These are phyloP conservation scores for Drosophila ogumai DNA, from an alignment of 1,140 invertebrate species.

Conservation along the genomic window DNA sequence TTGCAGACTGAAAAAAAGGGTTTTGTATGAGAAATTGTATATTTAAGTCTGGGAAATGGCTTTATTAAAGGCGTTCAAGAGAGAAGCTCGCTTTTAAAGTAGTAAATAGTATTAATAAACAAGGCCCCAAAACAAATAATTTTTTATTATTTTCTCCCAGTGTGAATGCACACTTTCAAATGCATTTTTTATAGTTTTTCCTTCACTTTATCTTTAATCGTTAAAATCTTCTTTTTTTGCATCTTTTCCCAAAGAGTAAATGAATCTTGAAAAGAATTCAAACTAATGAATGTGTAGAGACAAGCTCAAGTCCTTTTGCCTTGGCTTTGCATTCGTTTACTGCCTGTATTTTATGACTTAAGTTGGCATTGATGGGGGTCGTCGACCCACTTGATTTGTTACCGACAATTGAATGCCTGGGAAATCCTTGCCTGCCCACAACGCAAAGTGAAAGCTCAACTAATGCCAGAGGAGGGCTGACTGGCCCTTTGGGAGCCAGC, in stretches of 20 bases:
- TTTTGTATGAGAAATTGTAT: neutral
- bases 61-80: neutral
- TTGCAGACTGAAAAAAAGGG: neutral
- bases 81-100: neutral
- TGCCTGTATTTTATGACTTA: slow-evolving; percentile 58
- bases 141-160: neutral
- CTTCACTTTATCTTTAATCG: neutral
- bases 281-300: neutral
- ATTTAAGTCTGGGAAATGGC: neutral
- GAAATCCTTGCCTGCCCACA: slow-evolving; percentile 7
- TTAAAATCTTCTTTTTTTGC: neutral
- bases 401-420: slow-evolving; percentile 64
- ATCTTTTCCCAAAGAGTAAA: neutral
- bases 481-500: slow-evolving; percentile 27
- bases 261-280: neutral
- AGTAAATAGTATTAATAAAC: too few relatives aligned
- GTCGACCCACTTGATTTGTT: slow-evolving; percentile 65
- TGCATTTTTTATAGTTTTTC: neutral
- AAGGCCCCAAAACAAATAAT: too few relatives aligned
- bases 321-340: slow-evolving; percentile 4
- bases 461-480: slow-evolving; percentile 37
- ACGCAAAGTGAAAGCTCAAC: slow-evolving; percentile 31
- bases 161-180: neutral
- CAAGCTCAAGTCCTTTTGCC: neutral
- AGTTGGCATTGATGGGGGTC: slow-evolving; percentile 57